Percentiles rank a stretch among this genome's conserved stretches.
These are phyloP conservation scores for Cladorhizidae sp. DNA, from an alignment of 37 sponge, comb jelly and placozoan genomes.

Conservation along the genomic window DNA sequence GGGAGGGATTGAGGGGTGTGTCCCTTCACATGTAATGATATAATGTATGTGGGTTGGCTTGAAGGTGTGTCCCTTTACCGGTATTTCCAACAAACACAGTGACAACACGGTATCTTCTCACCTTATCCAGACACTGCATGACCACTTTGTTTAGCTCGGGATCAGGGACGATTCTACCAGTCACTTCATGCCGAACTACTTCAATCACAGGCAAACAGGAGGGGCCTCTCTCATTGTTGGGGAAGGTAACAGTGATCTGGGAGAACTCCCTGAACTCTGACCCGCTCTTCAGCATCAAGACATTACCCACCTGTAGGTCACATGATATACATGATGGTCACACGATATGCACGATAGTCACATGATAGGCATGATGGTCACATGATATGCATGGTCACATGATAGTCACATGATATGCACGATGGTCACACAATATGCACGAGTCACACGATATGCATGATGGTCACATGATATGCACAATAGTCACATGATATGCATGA, in stretches of 20 bases:
- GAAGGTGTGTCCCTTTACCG: too few species aligned
- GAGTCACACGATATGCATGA: background rate
- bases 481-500: too few species aligned
- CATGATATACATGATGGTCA: too few species aligned
- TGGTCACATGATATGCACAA: too few species aligned
- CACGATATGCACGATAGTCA: too few species aligned
- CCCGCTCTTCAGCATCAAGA: slow-evolving; percentile 76
- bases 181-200: slow-evolving; percentile 36
- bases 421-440: too few species aligned
- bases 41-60: too few species aligned
- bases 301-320: slow-evolving; percentile 33
- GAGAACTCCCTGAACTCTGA: slow-evolving; percentile 83
- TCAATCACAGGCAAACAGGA: slow-evolving; percentile 14
- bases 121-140: slow-evolving; percentile 33
- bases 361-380: too few species aligned
- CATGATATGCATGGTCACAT: too few species aligned
- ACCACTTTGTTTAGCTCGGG: slow-evolving; percentile 44
- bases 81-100: background rate
- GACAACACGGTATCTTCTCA: background rate
- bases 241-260: slow-evolving; percentile 52
- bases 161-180: slow-evolving; percentile 41
- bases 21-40: too few species aligned
- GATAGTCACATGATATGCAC: too few species aligned
- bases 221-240: background rate
- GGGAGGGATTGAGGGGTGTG: too few species aligned